These are phyloP conservation scores for Hylomyscus alleni DNA, from an alignment of 2,797 vertebrate species.

Conservation along the genomic window DNA sequence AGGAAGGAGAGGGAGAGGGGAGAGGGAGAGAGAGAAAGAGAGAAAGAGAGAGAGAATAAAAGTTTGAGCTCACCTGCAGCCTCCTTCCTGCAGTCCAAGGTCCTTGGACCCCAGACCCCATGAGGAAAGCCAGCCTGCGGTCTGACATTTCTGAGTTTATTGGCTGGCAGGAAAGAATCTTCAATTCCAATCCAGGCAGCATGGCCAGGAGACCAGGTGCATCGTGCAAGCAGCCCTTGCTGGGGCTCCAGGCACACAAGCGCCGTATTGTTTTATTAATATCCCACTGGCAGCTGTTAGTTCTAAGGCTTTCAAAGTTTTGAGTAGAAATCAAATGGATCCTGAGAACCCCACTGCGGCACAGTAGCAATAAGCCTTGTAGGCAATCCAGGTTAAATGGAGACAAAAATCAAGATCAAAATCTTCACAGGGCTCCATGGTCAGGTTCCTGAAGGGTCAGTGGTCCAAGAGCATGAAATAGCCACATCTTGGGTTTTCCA, in stretches of 20 bases:
- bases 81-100: not conserved
- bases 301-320: slow-evolving; percentile 67
- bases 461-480: not conserved
- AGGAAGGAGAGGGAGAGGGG: not conserved
- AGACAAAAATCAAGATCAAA: not conserved
- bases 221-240: not conserved
- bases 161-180: slow-evolving; percentile 67
- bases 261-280: slow-evolving; percentile 77
- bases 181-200: slow-evolving; percentile 58
- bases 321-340: slow-evolving; percentile 54
- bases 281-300: slow-evolving; percentile 69
- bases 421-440: not conserved
- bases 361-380: not conserved
- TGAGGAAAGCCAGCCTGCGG: not conserved
- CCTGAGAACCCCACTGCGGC: slow-evolving; percentile 27
- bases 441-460: not conserved
- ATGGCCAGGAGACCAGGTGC: slow-evolving; percentile 31
- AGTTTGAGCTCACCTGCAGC: not conserved
- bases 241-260: not conserved
- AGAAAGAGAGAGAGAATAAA: too few species aligned
- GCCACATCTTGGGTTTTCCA: not conserved
- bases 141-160: slow-evolving; percentile 75
- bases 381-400: slow-evolving; percentile 38
- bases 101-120: slow-evolving; percentile 9
- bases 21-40: not conserved